phyloP scores from a whole-genome alignment of 2,113 vertebrate species.

The Mesoclemmys tuberculata region DNA sequence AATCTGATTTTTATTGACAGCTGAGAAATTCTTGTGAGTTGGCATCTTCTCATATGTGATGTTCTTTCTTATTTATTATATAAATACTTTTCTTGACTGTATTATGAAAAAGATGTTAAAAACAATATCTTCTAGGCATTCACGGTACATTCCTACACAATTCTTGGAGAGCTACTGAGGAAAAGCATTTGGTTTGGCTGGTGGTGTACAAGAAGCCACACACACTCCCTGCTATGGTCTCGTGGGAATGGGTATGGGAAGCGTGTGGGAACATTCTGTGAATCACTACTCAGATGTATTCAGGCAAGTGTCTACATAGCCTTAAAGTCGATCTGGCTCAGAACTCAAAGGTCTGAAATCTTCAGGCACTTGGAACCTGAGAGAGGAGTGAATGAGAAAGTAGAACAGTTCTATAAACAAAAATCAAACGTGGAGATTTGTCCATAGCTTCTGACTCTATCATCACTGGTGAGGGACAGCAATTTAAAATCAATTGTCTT shows the following conservation, averaged over 20 bases:
- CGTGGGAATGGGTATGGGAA: too few species aligned
- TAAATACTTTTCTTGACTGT: neutral
- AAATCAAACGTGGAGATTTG: neutral
- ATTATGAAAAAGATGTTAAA: neutral
- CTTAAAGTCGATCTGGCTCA: neutral
- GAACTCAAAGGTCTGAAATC: neutral
- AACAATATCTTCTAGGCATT: neutral
- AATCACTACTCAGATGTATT: too few species aligned
- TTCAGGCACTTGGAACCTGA: neutral
- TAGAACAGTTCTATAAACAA: neutral
- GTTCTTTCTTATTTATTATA: neutral
- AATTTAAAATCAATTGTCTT: neutral
- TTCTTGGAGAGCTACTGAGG: neutral
- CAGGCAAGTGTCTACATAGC: too few species aligned
- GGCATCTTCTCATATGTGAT: neutral
- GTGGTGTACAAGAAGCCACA: neutral
- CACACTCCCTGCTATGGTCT: neutral
- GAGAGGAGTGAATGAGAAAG: neutral
- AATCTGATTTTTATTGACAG: neutral
- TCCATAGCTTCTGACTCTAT: neutral
- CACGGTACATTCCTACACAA: neutral
- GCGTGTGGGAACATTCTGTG: too few species aligned
- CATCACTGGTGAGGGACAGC: neutral
- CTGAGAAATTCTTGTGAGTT: neutral
- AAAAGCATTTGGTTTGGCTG: neutral